Evolutionary conservation across 1,140 invertebrate genomes (phyloP).

Genomic region (Drosophila yakuba): DNA sequence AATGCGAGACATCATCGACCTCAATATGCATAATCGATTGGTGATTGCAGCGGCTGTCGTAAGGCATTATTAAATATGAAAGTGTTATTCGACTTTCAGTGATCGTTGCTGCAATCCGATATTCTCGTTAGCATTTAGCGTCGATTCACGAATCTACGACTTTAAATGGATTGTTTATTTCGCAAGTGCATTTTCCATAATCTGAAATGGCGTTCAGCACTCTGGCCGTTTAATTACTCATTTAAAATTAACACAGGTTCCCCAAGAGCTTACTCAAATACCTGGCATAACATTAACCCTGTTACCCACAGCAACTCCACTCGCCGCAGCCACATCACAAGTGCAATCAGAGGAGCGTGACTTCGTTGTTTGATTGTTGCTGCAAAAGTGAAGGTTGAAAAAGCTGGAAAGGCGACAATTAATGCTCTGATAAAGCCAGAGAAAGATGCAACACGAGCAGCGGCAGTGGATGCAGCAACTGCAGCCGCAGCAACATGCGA

Average conservation of each 20-base stretch:
- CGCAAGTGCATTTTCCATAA: conserved; percentile 23
- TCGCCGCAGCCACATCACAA: conserved; percentile 32
- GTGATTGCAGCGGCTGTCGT: conserved; percentile 25
- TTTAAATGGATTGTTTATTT: conserved; percentile 16
- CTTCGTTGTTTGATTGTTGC: conserved; percentile 60
- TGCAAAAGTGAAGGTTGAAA: conserved; percentile 83
- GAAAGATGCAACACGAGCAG: conserved; percentile 51
- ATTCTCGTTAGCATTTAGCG: conserved; percentile 37
- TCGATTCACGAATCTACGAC: background rate
- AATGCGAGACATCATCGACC: conserved; percentile 35
- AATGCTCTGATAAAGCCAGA: conserved; percentile 83
- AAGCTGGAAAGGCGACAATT: conserved; percentile 66
- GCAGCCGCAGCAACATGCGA: conserved; percentile 14
- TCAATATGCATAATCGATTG: conserved; percentile 44
- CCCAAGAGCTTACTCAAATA: conserved; percentile 17
- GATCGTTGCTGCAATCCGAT: conserved; percentile 12
- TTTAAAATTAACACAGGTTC: conserved; percentile 47
- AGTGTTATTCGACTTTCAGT: conserved; percentile 17
- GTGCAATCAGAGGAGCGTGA: conserved; percentile 74
- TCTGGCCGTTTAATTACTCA: conserved; percentile 39
- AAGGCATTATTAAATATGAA: conserved; percentile 34
- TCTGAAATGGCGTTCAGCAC: conserved; percentile 12
- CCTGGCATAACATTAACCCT: conserved; percentile 38
- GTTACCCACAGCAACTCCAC: conserved; percentile 23
- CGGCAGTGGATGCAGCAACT: background rate